Conservation (phyloP, 2,113 vertebrate genomes). For the Centropristis striata region DNA sequence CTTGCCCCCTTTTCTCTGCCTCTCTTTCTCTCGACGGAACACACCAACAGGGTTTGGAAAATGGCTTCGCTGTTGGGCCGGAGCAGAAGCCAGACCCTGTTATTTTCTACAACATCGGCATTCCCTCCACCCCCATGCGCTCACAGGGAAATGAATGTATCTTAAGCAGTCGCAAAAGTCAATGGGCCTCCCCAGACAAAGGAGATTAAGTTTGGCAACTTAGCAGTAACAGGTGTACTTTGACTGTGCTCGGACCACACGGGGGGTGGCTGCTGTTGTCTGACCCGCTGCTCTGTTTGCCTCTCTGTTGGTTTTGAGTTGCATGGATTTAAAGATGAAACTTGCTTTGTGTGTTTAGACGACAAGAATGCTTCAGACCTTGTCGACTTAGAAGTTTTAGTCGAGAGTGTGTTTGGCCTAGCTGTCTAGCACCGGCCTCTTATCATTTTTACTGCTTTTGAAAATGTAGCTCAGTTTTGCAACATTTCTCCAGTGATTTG, state of each 20-base stretch:
- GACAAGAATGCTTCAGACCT: constrained; percentile 4
- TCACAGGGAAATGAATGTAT: constrained; percentile 76
- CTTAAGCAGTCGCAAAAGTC: constrained; percentile 76
- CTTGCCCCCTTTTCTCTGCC: constrained; percentile 79
- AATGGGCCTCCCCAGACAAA: constrained; percentile 79
- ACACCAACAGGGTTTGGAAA: constrained; percentile 84
- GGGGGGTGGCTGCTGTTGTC: constrained; percentile 47
- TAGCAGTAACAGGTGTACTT: constrained; percentile 81
- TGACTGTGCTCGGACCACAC: constrained; percentile 73
- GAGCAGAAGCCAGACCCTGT: constrained; percentile 74
- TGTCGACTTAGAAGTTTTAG: constrained; percentile 13
- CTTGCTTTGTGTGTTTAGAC: constrained; percentile 26
- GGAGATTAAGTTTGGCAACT: constrained; percentile 81
- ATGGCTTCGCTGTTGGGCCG: constrained; percentile 81
- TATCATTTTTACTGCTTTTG: constrained; percentile 28
- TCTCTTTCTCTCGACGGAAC: constrained; percentile 78
- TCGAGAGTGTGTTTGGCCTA: neutral
- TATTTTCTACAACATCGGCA: constrained; percentile 66
- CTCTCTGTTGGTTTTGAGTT: constrained; percentile 42
- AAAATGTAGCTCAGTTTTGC: constrained; percentile 38
- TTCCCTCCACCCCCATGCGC: constrained; percentile 51
- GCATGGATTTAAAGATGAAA: constrained; percentile 44
- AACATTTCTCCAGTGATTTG: constrained; percentile 43
- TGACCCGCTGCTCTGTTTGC: constrained; percentile 38
- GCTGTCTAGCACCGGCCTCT: constrained; percentile 24